Conservation (phyloP, 1,140 invertebrate genomes). For the Rhyzopertha dominica region DNA sequence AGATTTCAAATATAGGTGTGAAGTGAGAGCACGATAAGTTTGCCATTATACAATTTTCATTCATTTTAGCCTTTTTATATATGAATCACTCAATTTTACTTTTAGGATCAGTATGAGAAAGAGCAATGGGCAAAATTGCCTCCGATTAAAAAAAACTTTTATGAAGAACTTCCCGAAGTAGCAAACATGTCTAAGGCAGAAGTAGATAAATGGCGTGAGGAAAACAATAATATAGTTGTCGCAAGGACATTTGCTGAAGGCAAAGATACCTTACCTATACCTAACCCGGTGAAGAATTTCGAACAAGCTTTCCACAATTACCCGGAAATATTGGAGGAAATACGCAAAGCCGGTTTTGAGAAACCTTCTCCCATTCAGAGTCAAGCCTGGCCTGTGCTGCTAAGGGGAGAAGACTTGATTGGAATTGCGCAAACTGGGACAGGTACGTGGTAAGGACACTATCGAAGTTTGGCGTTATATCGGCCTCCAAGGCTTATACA, state of each 20-base stretch:
- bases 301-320: conserved; percentile 78
- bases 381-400: conserved; percentile 84
- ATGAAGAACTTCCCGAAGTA: conserved; percentile 70
- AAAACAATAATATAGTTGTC: conserved; percentile 64
- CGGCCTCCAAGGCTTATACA: too few relatives aligned
- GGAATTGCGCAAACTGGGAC: conserved; percentile 93
- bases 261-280: conserved; percentile 52
- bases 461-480: conserved; percentile 7
- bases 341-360: conserved; percentile 74
- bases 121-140: conserved; percentile 59
- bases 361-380: conserved; percentile 86
- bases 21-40: too few relatives aligned
- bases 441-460: conserved; percentile 55
- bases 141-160: conserved; percentile 76
- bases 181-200: conserved; percentile 57
- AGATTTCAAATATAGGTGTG: too few relatives aligned
- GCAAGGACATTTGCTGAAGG: conserved; percentile 46
- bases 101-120: conserved; percentile 51
- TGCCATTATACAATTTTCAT: too few relatives aligned
- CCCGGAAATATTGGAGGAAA: conserved; percentile 78
- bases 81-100: too few relatives aligned
- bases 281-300: conserved; percentile 80
- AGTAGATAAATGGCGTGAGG: conserved; percentile 55
- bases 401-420: conserved; percentile 83
- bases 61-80: too few relatives aligned